Percentiles rank a stretch among this genome's conserved stretches.
These are phyloP conservation scores for Mimas tiliae DNA, from an alignment of 2,888 invertebrate species.

Conservation along the genomic window DNA sequence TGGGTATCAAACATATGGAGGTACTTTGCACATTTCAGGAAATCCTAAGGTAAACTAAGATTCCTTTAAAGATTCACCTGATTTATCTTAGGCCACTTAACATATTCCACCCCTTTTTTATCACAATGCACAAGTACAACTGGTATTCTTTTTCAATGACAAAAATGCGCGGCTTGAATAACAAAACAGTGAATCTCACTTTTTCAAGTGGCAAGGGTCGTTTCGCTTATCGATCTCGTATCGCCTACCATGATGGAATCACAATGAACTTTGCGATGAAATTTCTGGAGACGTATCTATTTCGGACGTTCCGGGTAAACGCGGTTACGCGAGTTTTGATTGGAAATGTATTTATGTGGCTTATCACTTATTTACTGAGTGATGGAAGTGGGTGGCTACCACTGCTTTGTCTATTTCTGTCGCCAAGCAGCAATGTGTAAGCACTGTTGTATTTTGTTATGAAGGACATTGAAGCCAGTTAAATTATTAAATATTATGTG, in stretches of 20 bases:
- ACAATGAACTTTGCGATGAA: slow-evolving; percentile 62
- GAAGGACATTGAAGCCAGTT: no score
- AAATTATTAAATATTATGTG: no score
- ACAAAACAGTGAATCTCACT: slow-evolving; percentile 69
- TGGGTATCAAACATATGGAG: no score
- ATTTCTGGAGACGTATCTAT: slow-evolving; percentile 52
- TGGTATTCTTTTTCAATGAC: slow-evolving; percentile 73
- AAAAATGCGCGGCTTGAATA: slow-evolving; percentile 67
- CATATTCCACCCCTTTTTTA: slow-evolving; percentile 65
- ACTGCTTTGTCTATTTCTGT: no score
- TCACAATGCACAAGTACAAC: slow-evolving; percentile 63
- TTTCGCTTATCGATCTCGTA: slow-evolving; percentile 73
- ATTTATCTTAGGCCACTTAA: slow-evolving; percentile 38
- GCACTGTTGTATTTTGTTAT: no score
- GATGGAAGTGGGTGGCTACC: no score
- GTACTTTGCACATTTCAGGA: no score
- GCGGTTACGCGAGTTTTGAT: slow-evolving; percentile 39
- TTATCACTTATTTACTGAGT: not conserved
- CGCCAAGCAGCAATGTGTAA: no score
- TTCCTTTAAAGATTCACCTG: not conserved
- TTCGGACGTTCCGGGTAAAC: slow-evolving; percentile 1
- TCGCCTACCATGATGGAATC: slow-evolving; percentile 64
- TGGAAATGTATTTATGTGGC: slow-evolving; percentile 29
- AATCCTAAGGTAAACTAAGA: no score
- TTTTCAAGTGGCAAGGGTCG: slow-evolving; percentile 65